Percentiles rank a stretch among this genome's conserved stretches.
These are phyloP conservation scores for Sphaerodactylus townsendi DNA, from an alignment of 2,113 vertebrate genomes.

Conservation along the genomic window DNA sequence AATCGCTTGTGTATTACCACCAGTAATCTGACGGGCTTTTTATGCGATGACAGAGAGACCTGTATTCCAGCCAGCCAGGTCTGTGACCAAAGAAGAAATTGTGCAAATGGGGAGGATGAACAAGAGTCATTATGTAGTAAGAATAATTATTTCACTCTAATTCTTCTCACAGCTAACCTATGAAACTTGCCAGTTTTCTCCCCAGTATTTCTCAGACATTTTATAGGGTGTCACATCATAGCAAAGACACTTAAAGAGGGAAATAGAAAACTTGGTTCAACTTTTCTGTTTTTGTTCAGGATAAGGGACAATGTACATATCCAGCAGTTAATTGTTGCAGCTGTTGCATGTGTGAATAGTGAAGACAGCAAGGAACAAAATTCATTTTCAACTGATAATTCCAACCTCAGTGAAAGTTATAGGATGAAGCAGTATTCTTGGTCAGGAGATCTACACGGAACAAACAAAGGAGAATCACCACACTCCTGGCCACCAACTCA, in stretches of 20 bases:
- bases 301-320: background rate
- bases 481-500: too few species aligned
- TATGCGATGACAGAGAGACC: conserved; percentile 71
- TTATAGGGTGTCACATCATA: background rate
- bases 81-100: conserved; percentile 69
- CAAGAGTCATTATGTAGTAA: conserved; percentile 76
- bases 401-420: background rate
- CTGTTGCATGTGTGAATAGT: background rate
- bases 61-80: conserved; percentile 76
- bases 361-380: background rate
- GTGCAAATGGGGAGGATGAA: conserved; percentile 74
- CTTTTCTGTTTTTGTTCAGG: background rate
- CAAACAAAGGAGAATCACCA: too few species aligned
- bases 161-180: background rate
- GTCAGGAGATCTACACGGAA: background rate
- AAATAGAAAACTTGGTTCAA: background rate
- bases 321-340: background rate
- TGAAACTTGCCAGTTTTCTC: background rate
- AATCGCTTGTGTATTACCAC: conserved; percentile 66
- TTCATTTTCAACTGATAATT: background rate
- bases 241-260: background rate
- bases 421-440: background rate
- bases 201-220: background rate
- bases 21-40: conserved; percentile 77
- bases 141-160: conserved; percentile 16